Evolutionary conservation across 1,140 invertebrate species (phyloP), one percentile per base, ranked within the genome.

Genomic region (Drosophila guanche): DNA sequence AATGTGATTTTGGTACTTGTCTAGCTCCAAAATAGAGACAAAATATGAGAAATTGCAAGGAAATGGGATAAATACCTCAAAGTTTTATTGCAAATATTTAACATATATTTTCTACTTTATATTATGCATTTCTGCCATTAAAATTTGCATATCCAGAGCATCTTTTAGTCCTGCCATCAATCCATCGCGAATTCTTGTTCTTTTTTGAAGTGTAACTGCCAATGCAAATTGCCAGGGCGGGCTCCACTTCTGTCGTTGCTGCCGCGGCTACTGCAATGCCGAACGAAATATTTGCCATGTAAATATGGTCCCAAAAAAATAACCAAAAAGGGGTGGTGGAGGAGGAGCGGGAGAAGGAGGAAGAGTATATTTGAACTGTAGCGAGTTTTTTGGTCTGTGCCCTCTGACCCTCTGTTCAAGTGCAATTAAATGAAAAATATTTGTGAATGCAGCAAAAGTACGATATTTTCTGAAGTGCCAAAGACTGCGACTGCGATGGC

Each of bases 401-500:
- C 42, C 23, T 60, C 55, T 76, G 37, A 22, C 48, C 37, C 66
- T 52, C 66, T 57, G 42, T 74, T 85, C 60, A 66, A 81, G 83
- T 78, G 81, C 81, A 86, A 85, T 86, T 86, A 86, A 88, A 86
- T 77, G 74, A 85, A 77, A 86, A 86, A 86, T 86, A 81, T 81
- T 81, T 81, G 72, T 69, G 63, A 69, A 78, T 81, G 81, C 78
- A 81, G 62, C 63, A 42, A 68, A 69, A 37, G 33, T 12, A 37
- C 33, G 33, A 65, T 68, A 69, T 69, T 69, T 68, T 29, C 16
- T 63, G 27, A 61, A 80, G 61, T 65, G 66, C 67, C 76, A 59
- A 59, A 59, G 37, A 54, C 66, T 57, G 43, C 14, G 43, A 47
- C 33, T 57, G 43, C 14, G 43, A 47, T 25, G 8, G 37, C 40